Conservation (phyloP, 1,140 invertebrate genomes). For the Hormaphis cornu region DNA sequence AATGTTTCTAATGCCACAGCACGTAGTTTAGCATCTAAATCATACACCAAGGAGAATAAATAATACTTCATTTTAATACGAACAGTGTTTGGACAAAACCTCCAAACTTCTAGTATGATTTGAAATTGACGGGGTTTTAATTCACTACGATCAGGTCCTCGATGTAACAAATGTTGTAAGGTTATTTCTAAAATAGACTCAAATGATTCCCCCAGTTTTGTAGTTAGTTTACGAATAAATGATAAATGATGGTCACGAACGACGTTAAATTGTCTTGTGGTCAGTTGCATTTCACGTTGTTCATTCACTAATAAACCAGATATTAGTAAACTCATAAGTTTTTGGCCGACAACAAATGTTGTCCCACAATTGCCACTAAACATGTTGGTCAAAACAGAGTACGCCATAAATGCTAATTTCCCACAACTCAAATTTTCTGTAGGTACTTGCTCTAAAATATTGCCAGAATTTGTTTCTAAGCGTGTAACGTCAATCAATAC, state of each 20-base stretch:
- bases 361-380: constrained; percentile 22
- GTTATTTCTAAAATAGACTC: constrained; percentile 7
- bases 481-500: constrained; percentile 7
- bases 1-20: constrained; percentile 8
- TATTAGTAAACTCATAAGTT: background rate
- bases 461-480: background rate
- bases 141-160: constrained; percentile 27
- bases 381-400: background rate
- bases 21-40: constrained; percentile 21
- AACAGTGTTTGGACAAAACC: constrained; percentile 9
- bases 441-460: constrained; percentile 17
- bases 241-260: constrained; percentile 24
- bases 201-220: constrained; percentile 1
- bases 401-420: constrained; percentile 21
- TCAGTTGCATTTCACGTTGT: constrained; percentile 25
- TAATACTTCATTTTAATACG: constrained; percentile 26
- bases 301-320: constrained; percentile 2
- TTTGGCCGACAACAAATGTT: background rate
- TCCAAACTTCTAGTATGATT: constrained; percentile 27
- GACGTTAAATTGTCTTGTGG: constrained; percentile 9
- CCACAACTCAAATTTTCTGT: constrained; percentile 1
- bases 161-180: constrained; percentile 16
- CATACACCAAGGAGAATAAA: constrained; percentile 5
- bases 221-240: constrained; percentile 12
- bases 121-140: constrained; percentile 17